These are phyloP conservation scores for Xestia c-nigrum DNA, from an alignment of 2,888 invertebrate genomes.

Conservation along the genomic window DNA sequence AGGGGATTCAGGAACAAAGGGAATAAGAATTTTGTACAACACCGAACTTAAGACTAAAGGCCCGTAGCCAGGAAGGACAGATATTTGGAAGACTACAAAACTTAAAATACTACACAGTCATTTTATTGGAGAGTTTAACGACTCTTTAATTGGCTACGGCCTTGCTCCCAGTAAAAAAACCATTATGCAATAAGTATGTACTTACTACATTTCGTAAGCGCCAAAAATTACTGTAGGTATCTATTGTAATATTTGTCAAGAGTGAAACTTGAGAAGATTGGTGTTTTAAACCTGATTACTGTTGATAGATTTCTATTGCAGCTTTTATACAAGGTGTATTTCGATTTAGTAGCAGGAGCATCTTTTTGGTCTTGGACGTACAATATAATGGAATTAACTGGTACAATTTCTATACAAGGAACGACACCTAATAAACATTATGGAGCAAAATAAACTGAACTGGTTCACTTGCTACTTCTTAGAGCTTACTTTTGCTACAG, in stretches of 20 bases:
- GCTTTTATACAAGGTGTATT: neutral
- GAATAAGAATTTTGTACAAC: neutral
- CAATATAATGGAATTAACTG: neutral
- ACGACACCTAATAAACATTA: neutral
- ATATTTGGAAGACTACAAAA: constrained; percentile 48
- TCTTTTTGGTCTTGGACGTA: neutral
- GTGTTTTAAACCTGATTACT: neutral
- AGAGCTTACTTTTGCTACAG: neutral
- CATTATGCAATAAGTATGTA: neutral
- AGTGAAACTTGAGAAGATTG: neutral
- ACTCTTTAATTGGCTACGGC: constrained; percentile 27
- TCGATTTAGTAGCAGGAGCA: neutral
- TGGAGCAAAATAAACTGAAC: neutral
- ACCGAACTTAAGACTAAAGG: neutral
- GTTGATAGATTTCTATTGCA: neutral
- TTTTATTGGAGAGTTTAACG: constrained; percentile 30
- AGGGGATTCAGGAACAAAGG: neutral
- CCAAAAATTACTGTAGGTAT: constrained; percentile 8
- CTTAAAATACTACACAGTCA: constrained; percentile 41
- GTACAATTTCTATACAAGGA: neutral
- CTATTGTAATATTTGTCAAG: constrained; percentile 19
- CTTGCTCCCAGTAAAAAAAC: constrained; percentile 16
- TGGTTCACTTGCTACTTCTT: neutral
- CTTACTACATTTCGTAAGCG: constrained; percentile 6
- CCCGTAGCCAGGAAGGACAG: constrained; percentile 7